These are phyloP conservation scores for Ashinkailepas kermadecensis DNA, from an alignment of 2,888 invertebrate genomes.

Conservation along the genomic window DNA sequence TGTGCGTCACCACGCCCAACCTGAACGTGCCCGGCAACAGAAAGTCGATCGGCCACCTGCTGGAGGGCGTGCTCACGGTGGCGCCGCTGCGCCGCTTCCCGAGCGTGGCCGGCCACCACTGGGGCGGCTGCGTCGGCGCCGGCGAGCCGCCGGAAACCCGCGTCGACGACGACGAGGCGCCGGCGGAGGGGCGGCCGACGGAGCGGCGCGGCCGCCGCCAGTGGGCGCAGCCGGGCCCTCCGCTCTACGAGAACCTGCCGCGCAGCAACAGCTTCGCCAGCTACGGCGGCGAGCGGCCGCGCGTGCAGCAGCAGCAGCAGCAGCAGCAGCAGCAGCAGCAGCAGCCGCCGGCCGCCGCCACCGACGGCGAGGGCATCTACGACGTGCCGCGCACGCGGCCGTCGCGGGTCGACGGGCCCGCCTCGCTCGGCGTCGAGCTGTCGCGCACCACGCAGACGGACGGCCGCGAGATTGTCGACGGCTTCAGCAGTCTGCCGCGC, in stretches of 20 bases:
- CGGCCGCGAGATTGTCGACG: not conserved
- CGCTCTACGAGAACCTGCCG: conserved; percentile 20
- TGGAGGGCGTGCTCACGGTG: conserved; percentile 15
- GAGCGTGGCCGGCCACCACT: conserved; percentile 15
- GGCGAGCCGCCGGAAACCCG: not conserved
- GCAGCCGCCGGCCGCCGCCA: not conserved
- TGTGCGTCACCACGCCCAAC: conserved; percentile 27
- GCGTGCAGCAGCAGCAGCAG: not conserved
- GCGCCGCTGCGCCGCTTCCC: conserved; percentile 28
- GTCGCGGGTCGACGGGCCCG: not conserved
- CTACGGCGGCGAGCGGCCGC: not conserved
- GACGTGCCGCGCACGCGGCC: conserved; percentile 11
- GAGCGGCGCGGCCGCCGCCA: conserved; percentile 3
- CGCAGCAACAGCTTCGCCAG: conserved; percentile 19
- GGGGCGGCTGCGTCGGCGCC: not conserved
- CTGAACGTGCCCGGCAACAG: conserved; percentile 30
- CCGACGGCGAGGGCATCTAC: conserved; percentile 12
- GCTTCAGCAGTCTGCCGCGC: conserved; percentile 22
- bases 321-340: not conserved
- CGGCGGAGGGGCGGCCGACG: not conserved
- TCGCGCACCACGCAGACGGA: not conserved
- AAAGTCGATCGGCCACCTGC: conserved; percentile 25
- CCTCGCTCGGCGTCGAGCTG: not conserved
- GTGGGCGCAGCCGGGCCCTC: conserved; percentile 7
- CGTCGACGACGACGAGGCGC: not conserved